A percentile compares a stretch with the other conserved stretches of the same genome.
phyloP scores from a whole-genome alignment of 2,113 vertebrate species.

The Odocoileus hemionus region DNA sequence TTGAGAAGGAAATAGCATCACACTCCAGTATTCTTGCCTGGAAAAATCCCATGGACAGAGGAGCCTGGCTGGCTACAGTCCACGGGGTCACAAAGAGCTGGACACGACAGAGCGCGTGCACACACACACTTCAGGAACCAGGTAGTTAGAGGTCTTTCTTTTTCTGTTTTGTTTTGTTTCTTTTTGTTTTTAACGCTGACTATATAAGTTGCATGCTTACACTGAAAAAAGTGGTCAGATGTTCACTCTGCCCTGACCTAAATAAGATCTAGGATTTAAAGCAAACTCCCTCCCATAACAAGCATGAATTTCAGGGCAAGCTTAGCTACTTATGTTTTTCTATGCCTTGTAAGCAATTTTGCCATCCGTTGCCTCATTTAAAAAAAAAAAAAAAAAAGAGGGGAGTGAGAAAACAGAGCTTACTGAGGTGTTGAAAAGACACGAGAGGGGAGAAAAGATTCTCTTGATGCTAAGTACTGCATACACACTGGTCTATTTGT shows the following conservation, averaged over 20 bases:
- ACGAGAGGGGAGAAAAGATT: background rate
- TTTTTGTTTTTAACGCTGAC: background rate
- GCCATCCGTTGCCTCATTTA: background rate
- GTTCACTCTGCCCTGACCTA: background rate
- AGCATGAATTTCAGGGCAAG: background rate
- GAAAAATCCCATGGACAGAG: background rate
- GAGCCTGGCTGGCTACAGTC: background rate
- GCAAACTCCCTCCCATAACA: background rate
- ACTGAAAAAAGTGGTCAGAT: background rate
- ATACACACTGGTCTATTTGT: background rate
- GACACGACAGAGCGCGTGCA: accelerated
- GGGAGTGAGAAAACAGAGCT: background rate
- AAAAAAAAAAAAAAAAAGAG: background rate
- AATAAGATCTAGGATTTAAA: background rate
- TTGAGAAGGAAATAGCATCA: background rate
- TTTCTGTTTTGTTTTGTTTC: background rate
- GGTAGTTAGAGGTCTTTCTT: background rate
- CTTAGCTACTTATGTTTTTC: background rate
- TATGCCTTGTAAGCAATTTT: background rate
- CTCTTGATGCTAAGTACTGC: background rate
- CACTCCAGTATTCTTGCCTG: background rate
- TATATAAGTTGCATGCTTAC: background rate
- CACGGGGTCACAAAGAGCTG: background rate
- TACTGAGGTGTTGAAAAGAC: background rate
- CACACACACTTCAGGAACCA: background rate